These are phyloP conservation scores for Dolichallabes microphthalmus DNA, from an alignment of 2,113 vertebrate species.

Conservation along the genomic window DNA sequence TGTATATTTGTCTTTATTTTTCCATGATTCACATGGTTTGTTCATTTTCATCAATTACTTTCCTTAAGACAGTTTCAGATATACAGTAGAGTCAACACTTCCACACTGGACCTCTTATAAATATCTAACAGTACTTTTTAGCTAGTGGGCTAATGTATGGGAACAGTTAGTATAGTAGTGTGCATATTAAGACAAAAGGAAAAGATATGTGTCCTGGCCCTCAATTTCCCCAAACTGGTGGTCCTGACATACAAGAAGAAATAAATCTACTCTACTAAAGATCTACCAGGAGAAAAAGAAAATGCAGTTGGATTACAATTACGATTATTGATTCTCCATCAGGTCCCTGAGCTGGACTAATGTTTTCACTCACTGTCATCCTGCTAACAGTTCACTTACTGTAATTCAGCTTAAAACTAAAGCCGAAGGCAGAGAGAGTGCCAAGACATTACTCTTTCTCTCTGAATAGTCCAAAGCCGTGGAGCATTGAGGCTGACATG, in stretches of 20 bases:
- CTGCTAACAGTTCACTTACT: constrained; percentile 28
- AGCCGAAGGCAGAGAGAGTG: neutral
- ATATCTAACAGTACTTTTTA: neutral
- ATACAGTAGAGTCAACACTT: too few relatives aligned
- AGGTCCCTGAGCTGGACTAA: constrained; percentile 13
- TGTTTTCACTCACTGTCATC: constrained; percentile 34
- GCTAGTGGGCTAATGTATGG: neutral
- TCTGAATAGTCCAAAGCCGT: neutral
- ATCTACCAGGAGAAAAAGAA: neutral
- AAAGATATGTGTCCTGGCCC: neutral
- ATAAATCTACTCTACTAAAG: neutral
- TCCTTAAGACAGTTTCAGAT: too few relatives aligned
- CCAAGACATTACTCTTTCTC: constrained; percentile 34
- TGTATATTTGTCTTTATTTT: neutral
- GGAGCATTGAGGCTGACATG: constrained; percentile 35
- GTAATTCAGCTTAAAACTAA: constrained; percentile 30
- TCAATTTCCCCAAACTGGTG: neutral
- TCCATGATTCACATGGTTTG: neutral
- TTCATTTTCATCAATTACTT: neutral
- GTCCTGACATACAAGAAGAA: constrained; percentile 4
- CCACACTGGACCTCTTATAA: neutral
- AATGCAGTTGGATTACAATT: neutral
- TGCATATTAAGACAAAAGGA: neutral
- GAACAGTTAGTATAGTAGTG: neutral
- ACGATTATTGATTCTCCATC: constrained; percentile 21